phyloP scores from a whole-genome alignment of 2,797 vertebrate genomes.

The Pelodytes ibericus region DNA sequence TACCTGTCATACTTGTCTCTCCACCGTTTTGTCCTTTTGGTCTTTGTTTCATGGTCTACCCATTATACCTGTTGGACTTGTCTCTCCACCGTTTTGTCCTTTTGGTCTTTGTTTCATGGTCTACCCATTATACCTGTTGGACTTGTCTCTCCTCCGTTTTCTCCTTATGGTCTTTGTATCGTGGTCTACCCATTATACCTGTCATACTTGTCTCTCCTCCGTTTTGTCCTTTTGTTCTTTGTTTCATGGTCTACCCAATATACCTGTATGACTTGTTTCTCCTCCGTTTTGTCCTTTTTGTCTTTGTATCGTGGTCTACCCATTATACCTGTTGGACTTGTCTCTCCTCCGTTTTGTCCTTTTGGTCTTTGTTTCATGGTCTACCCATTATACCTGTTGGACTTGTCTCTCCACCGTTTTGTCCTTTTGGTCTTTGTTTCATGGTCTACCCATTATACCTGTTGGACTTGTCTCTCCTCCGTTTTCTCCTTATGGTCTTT shows the following conservation, averaged over 20 bases:
- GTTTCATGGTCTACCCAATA: not conserved
- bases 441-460: too few species aligned
- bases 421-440: too few species aligned
- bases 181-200: too few species aligned
- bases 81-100: too few species aligned
- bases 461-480: constrained; percentile 65
- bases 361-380: constrained; percentile 36
- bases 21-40: too few species aligned
- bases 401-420: too few species aligned
- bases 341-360: not conserved
- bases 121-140: not conserved
- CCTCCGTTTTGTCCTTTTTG: not conserved
- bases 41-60: too few species aligned
- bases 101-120: too few species aligned
- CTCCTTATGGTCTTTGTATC: not conserved
- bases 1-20: too few species aligned
- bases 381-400: too few species aligned
- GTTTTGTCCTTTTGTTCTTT: not conserved
- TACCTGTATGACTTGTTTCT: not conserved
- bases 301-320: not conserved
- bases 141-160: not conserved
- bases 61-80: too few species aligned
- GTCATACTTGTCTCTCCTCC: not conserved
- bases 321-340: not conserved
- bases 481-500: not conserved